Percentiles rank a stretch among this genome's conserved stretches.
These are phyloP conservation scores for Misgurnus mizolepis DNA, from an alignment of 2,113 vertebrate genomes.

Conservation along the genomic window DNA sequence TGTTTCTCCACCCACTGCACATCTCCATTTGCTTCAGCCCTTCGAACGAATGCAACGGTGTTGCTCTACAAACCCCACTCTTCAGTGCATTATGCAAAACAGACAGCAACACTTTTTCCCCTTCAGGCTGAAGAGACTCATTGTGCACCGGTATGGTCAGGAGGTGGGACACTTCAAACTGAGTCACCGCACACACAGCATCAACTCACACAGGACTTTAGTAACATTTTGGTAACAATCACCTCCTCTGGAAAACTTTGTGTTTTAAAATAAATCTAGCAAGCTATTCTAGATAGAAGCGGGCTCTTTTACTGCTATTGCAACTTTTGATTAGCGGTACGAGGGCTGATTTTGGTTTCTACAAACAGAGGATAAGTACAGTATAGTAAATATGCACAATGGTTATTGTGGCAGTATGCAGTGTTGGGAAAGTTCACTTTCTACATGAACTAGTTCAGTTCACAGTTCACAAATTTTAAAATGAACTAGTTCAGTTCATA, in stretches of 20 bases:
- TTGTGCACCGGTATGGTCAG: slow-evolving; percentile 17
- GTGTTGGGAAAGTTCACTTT: too few relatives aligned
- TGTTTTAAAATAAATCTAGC: neutral
- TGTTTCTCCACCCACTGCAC: slow-evolving; percentile 43
- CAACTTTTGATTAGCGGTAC: neutral
- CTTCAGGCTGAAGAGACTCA: slow-evolving; percentile 37
- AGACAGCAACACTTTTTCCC: slow-evolving; percentile 16
- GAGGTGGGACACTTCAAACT: slow-evolving; percentile 46
- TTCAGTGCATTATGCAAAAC: slow-evolving; percentile 36
- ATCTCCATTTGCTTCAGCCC: slow-evolving; percentile 31
- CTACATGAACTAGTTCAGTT: too few relatives aligned
- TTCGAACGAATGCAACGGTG: slow-evolving; percentile 28
- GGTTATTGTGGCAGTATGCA: too few relatives aligned
- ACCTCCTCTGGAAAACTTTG: slow-evolving; percentile 30
- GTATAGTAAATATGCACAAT: too few relatives aligned
- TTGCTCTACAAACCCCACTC: slow-evolving; percentile 19
- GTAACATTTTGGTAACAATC: slow-evolving; percentile 24
- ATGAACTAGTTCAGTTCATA: too few relatives aligned
- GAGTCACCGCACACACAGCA: slow-evolving; percentile 25
- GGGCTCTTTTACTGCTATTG: neutral
- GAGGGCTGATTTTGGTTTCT: neutral
- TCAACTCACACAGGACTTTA: slow-evolving; percentile 23
- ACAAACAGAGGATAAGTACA: neutral
- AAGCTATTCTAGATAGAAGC: neutral
- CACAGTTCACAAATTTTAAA: too few relatives aligned